Conservation (phyloP, 1,140 invertebrate species). For the Anastrepha ludens region DNA sequence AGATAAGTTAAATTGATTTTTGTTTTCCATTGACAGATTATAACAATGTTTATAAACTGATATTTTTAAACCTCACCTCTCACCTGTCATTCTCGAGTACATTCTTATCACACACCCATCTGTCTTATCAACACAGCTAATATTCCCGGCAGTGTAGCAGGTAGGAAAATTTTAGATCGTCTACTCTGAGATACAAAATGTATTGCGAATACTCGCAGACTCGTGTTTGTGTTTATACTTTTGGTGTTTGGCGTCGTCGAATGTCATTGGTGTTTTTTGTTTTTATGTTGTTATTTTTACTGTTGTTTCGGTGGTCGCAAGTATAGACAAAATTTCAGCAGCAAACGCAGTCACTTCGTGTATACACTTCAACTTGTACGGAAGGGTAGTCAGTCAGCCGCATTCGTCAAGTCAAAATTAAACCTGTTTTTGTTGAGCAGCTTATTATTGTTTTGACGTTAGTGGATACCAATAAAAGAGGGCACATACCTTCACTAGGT, state of each 20-base stretch:
- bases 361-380: not conserved
- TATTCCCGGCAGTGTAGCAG: not conserved
- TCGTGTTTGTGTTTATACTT: constrained; percentile 3
- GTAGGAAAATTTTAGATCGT: not conserved
- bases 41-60: no score
- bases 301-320: not conserved
- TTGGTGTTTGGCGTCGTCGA: not conserved
- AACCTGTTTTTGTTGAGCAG: constrained; percentile 25
- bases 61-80: not conserved
- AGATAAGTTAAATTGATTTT: no score
- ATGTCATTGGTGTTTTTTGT: not conserved
- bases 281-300: not conserved
- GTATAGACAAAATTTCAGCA: not conserved
- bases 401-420: not conserved
- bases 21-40: no score
- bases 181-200: not conserved
- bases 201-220: not conserved
- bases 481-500: constrained; percentile 20
- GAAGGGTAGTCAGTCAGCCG: not conserved
- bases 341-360: constrained; percentile 4
- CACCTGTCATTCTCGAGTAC: not conserved
- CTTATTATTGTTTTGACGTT: constrained; percentile 12
- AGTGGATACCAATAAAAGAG: not conserved
- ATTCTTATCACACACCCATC: not conserved
- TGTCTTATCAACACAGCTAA: not conserved